These are phyloP conservation scores for Drosophila miranda DNA, from an alignment of 1,140 invertebrate genomes.

Conservation along the genomic window DNA sequence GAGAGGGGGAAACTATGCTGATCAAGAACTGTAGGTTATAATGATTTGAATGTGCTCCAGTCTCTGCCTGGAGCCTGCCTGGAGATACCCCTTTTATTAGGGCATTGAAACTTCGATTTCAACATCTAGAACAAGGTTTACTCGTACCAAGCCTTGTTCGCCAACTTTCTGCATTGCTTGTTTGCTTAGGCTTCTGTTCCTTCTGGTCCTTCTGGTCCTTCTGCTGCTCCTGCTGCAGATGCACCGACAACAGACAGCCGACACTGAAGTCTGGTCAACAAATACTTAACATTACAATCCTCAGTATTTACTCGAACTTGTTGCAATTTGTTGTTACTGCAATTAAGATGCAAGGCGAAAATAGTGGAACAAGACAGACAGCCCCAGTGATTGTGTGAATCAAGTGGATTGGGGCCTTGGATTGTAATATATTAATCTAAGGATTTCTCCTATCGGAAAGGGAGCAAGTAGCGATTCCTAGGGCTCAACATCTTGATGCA, in stretches of 20 bases:
- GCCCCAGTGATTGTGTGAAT: not conserved
- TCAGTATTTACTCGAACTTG: conserved; percentile 47
- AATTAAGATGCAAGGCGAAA: conserved; percentile 19
- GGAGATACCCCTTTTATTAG: too few relatives aligned
- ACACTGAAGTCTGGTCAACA: conserved; percentile 47
- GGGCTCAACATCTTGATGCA: too few relatives aligned
- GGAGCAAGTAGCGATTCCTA: too few relatives aligned
- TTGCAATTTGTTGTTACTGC: conserved; percentile 54
- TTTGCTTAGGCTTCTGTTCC: conserved; percentile 55
- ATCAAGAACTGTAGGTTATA: too few relatives aligned
- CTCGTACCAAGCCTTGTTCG: conserved; percentile 34
- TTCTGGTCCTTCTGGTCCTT: conserved; percentile 7
- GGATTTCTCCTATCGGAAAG: too few relatives aligned
- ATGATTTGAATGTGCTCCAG: too few relatives aligned
- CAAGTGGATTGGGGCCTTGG: not conserved
- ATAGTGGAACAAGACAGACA: not conserved
- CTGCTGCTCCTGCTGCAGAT: conserved; percentile 20
- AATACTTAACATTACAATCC: conserved; percentile 48
- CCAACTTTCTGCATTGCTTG: conserved; percentile 64
- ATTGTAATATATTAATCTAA: too few relatives aligned
- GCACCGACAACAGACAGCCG: conserved; percentile 7
- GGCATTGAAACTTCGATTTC: too few relatives aligned
- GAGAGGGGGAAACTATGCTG: too few relatives aligned
- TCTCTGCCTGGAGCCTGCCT: too few relatives aligned
- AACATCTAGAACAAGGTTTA: conserved; percentile 8